phyloP scores from a whole-genome alignment of 2,797 vertebrate species.

The Chrosomus eos region DNA sequence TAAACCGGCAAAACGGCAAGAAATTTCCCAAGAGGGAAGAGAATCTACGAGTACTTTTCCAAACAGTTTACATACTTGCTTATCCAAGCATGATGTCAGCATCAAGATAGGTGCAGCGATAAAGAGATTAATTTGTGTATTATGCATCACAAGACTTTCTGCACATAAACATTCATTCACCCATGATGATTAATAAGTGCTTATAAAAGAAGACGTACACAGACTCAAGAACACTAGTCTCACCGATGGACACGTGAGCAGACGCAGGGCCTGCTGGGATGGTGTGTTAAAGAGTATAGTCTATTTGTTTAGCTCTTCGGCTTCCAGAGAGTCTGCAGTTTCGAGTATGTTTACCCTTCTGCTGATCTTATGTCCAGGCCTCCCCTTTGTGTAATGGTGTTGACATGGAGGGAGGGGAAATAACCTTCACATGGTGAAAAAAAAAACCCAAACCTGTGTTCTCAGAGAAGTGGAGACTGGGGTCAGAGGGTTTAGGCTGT shows the following conservation, averaged over 20 bases:
- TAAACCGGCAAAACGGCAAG: slow-evolving; percentile 16
- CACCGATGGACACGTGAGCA: slow-evolving; percentile 2
- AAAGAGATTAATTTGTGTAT: slow-evolving; percentile 55
- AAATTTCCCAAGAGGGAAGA: slow-evolving; percentile 34
- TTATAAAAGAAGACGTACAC: slow-evolving; percentile 18
- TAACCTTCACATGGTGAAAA: slow-evolving; percentile 53
- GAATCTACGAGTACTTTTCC: slow-evolving; percentile 50
- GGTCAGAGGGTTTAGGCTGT: slow-evolving; percentile 37
- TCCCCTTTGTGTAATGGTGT: slow-evolving; percentile 32
- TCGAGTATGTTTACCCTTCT: slow-evolving; percentile 57
- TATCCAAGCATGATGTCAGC: slow-evolving; percentile 33
- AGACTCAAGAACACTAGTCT: slow-evolving; percentile 5
- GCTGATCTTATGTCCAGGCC: slow-evolving; percentile 36
- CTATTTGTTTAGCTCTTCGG: slow-evolving; percentile 55
- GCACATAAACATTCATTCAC: slow-evolving; percentile 43
- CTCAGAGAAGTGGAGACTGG: not conserved
- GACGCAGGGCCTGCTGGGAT: slow-evolving; percentile 25
- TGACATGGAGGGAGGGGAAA: slow-evolving; percentile 53
- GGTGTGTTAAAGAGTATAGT: slow-evolving; percentile 39
- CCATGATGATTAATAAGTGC: slow-evolving; percentile 34
- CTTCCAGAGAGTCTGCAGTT: slow-evolving; percentile 53
- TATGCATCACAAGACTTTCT: slow-evolving; percentile 58
- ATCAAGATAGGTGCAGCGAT: slow-evolving; percentile 44
- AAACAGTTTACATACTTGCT: slow-evolving; percentile 60
- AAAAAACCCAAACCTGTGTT: slow-evolving; percentile 11